Evolutionary conservation across 2,888 invertebrate genomes (phyloP), one percentile per base, ranked within the genome.

Genomic region (Torymus tubicola): DNA sequence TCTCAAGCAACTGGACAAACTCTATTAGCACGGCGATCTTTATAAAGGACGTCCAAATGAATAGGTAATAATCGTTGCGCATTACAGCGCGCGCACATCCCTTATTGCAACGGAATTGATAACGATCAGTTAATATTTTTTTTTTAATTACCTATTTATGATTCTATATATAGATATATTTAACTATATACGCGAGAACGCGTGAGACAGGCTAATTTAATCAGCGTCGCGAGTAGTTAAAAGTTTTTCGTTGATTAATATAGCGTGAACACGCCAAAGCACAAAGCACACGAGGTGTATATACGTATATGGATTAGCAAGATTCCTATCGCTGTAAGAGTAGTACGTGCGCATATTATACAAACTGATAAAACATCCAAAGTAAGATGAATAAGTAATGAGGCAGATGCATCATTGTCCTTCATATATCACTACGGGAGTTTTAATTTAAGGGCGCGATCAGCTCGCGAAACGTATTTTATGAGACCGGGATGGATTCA

Each of bases 401-500:
- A 52, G 16, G 5, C 24, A 50, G 24, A 72, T 72, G 53, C 21
- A 72, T 63, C 55, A 53, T 53, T 53, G 52, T 60, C 52, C n/a
- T 52, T 64, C 50, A 21, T 14, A 21, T 11, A 61, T 24, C 63
- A 31, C 14, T 4, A 12, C 10, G 8, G 14, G 14, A n/a, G n/a
- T n/a, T 73, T 64, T 73, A 73, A 64, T 65, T 63, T 73, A 31
- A 57, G 21, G 50, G 14, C 12, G 21, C n/a, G n/a, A n/a, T n/a
- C 21, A 31, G 31, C 31, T 31, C 31, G 3, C 8, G 31, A 31
- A 31, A 31, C 31, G 31, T 31, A 31, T n/a, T 31, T 31, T 31
- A 31, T 31, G 31, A 31, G 2, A 8, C 31, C 4, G 31, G 31
- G 31, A 31, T 31, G 4, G 31, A 2, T 31, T 31, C 31, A 31